A percentile compares a stretch with the other conserved stretches of the same genome.
Conservation (phyloP, 2,113 vertebrate species). For the Rhegmatorhina hoffmannsi region DNA sequence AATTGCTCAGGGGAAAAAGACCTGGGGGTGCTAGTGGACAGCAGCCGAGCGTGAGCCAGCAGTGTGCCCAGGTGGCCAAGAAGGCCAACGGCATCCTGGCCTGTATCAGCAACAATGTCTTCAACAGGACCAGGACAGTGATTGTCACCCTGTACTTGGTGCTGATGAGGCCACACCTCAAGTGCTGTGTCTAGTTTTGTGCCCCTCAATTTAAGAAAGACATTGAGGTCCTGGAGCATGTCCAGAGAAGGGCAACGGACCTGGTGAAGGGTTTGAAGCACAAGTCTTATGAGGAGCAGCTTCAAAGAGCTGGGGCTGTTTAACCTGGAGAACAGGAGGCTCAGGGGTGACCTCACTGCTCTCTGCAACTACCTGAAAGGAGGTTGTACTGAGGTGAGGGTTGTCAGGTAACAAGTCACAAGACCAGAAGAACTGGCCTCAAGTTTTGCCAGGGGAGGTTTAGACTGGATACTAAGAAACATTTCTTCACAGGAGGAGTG, state of each 20-base stretch:
- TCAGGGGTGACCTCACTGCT: neutral
- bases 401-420: neutral
- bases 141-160: accelerated
- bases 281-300: neutral
- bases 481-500: neutral
- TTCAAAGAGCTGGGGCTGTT: neutral
- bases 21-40: too few relatives aligned
- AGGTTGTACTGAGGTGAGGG: neutral
- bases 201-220: neutral
- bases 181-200: neutral
- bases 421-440: neutral
- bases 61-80: neutral
- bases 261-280: neutral
- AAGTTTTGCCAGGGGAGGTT: neutral
- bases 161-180: neutral
- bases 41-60: neutral
- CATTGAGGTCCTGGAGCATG: neutral
- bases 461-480: neutral
- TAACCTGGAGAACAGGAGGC: neutral
- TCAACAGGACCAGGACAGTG: neutral
- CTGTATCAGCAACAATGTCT: neutral
- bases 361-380: neutral
- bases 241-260: neutral
- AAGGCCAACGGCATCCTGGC: neutral
- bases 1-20: neutral